phyloP scores from a whole-genome alignment of 2,113 vertebrate species.

The Epinephelus lanceolatus region DNA sequence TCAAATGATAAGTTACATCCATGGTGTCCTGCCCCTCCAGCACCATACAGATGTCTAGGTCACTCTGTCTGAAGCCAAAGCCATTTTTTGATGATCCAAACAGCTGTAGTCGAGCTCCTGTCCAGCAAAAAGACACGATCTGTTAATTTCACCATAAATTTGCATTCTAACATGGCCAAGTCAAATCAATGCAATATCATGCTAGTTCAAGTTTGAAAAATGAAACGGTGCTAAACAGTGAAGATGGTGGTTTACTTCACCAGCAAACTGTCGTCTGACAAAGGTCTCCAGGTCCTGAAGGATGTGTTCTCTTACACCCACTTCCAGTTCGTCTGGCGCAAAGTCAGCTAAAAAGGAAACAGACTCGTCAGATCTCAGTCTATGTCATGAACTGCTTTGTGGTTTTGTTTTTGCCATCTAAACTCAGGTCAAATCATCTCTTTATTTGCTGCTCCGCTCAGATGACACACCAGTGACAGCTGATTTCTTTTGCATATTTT shows the following conservation, averaged over 20 bases:
- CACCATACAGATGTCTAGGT: constrained; percentile 96
- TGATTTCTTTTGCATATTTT: too few species aligned
- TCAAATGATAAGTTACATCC: constrained; percentile 80
- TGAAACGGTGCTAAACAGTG: not conserved
- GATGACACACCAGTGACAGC: too few species aligned
- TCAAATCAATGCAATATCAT: not conserved
- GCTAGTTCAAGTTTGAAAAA: not conserved
- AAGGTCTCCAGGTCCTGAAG: constrained; percentile 90
- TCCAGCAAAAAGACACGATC: not conserved
- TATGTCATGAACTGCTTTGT: too few species aligned
- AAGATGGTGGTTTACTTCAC: constrained; percentile 73
- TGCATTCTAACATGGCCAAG: not conserved
- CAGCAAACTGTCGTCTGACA: constrained; percentile 90
- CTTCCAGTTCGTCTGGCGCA: constrained; percentile 88
- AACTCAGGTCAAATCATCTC: too few species aligned
- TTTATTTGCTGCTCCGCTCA: too few species aligned
- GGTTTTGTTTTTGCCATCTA: too few species aligned
- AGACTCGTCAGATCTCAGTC: not conserved
- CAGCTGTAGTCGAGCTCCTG: constrained; percentile 91
- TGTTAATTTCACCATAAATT: not conserved
- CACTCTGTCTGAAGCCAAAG: constrained; percentile 96
- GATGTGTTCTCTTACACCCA: constrained; percentile 91
- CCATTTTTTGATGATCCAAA: constrained; percentile 98
- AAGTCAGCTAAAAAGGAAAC: constrained; percentile 84
- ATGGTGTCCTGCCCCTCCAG: constrained; percentile 90